These are phyloP conservation scores for Ianthella basta DNA, from an alignment of 37 sponge, comb jelly and placozoan species.

Conservation along the genomic window DNA sequence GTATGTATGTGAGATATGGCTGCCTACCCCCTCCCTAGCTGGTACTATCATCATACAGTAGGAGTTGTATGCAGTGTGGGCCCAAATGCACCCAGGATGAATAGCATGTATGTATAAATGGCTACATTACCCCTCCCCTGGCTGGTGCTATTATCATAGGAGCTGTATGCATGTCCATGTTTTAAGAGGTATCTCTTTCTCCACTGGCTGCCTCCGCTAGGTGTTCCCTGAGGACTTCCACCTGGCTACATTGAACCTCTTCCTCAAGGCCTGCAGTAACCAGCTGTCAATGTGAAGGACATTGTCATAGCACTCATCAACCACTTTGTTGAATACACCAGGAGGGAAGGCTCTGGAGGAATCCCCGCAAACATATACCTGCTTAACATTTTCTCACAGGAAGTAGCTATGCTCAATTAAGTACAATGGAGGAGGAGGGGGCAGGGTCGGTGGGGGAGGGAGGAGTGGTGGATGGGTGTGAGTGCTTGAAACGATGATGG, in stretches of 20 bases:
- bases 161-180: no score
- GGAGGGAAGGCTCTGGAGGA: slow-evolving; percentile 80
- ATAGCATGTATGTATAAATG: no score
- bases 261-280: slow-evolving; percentile 86
- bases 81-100: no score
- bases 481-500: background rate
- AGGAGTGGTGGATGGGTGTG: background rate
- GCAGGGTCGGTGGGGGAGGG: no score
- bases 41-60: no score
- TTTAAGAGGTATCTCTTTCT: no score
- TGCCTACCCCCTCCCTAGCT: no score
- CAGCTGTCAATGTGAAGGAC: slow-evolving; percentile 91
- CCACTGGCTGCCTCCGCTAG: slow-evolving; percentile 32
- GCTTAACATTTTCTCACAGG: slow-evolving; percentile 96
- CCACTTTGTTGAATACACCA: slow-evolving; percentile 80
- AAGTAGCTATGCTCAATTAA: slow-evolving; percentile 89
- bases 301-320: slow-evolving; percentile 93
- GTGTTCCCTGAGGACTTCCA: slow-evolving; percentile 99
- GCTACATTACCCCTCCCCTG: no score
- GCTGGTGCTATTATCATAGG: no score
- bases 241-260: slow-evolving; percentile 83
- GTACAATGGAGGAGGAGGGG: no score
- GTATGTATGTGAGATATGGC: no score
- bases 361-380: slow-evolving; percentile 86
- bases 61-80: no score